phyloP scores from a whole-genome alignment of 2,113 vertebrate genomes.

The Hylia prasina region DNA sequence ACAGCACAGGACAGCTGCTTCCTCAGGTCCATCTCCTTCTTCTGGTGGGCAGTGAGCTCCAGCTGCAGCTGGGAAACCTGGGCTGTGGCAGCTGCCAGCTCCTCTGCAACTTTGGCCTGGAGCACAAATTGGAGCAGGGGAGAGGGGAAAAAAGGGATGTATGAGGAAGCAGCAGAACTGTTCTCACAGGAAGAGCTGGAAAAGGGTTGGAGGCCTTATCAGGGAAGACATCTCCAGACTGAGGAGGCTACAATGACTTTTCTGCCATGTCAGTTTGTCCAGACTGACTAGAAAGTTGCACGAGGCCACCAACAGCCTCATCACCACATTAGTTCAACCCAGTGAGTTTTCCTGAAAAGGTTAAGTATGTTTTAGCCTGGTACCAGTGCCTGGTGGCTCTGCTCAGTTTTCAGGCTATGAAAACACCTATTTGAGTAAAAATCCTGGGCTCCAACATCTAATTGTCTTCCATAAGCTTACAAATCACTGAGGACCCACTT shows the following conservation, averaged over 20 bases:
- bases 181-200: neutral
- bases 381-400: neutral
- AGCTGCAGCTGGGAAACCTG: constrained; percentile 87
- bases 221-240: neutral
- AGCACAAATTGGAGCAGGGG: neutral
- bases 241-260: neutral
- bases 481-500: neutral
- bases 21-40: constrained; percentile 81
- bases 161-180: neutral
- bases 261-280: neutral
- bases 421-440: neutral
- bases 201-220: neutral
- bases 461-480: neutral
- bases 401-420: neutral
- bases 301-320: neutral
- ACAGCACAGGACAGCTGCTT: constrained; percentile 74
- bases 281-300: neutral
- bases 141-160: rapidly evolving
- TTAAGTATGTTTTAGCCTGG: neutral
- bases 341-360: neutral
- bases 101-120: constrained; percentile 87
- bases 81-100: constrained; percentile 80
- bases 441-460: neutral
- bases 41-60: constrained; percentile 83
- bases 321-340: neutral